Conservation (phyloP, 2,113 vertebrate genomes). For the Mesembrinibis cayennensis region DNA sequence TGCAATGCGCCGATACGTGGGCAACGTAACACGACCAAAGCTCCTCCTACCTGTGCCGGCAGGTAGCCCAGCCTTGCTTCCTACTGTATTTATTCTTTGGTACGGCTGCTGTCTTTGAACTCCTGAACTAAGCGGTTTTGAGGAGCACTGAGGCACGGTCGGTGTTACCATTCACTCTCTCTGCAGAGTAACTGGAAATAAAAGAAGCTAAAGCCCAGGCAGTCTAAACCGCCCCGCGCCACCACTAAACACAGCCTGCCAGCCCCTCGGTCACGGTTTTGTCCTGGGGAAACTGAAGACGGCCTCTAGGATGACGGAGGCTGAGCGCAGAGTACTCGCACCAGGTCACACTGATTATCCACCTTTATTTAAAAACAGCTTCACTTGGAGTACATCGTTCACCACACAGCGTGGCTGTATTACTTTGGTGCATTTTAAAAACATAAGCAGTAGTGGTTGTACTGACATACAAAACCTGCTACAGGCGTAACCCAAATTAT, state of each 20-base stretch:
- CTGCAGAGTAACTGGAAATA: background rate
- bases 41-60: rapidly evolving
- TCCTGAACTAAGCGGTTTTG: rapidly evolving
- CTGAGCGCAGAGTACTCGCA: rapidly evolving
- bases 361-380: background rate
- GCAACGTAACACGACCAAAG: too few relatives aligned
- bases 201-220: rapidly evolving
- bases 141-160: too few relatives aligned
- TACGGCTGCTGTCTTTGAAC: rapidly evolving
- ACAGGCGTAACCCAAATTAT: background rate
- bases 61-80: background rate
- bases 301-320: rapidly evolving
- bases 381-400: rapidly evolving
- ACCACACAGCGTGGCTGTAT: background rate
- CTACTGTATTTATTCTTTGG: background rate
- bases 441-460: background rate
- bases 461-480: background rate
- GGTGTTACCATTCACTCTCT: background rate
- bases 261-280: rapidly evolving
- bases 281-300: rapidly evolving
- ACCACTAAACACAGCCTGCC: rapidly evolving
- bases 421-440: background rate
- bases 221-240: too few relatives aligned
- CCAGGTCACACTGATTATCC: rapidly evolving
- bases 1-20: rapidly evolving